Evolutionary conservation across 2,888 invertebrate species (phyloP).

Genomic region (Ligdia adustata): DNA sequence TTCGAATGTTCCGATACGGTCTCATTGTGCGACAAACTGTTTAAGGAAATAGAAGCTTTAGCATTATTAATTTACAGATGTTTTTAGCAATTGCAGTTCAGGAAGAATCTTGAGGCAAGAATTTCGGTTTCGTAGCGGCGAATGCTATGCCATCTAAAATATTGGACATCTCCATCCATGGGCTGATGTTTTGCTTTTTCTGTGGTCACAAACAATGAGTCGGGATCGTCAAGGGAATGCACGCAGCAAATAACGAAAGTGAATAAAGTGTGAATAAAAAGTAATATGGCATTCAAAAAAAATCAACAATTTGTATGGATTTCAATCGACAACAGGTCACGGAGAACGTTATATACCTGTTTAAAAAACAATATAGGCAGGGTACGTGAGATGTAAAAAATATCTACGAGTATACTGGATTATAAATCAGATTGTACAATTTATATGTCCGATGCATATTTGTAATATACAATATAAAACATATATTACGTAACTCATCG

Average conservation of each 20-base stretch:
- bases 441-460: too few species aligned
- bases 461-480: too few species aligned
- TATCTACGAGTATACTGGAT: too few species aligned
- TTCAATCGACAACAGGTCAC: too few species aligned
- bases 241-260: conserved; percentile 47
- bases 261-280: not conserved
- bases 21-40: conserved; percentile 49
- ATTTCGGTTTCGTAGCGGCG: conserved; percentile 79
- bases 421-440: too few species aligned
- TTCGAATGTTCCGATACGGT: conserved; percentile 68
- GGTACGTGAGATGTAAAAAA: too few species aligned
- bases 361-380: too few species aligned
- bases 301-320: not conserved
- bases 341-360: too few species aligned
- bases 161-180: conserved; percentile 83
- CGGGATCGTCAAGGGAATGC: conserved; percentile 79
- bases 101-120: conserved; percentile 69
- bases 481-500: too few species aligned
- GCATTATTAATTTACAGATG: conserved; percentile 52
- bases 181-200: conserved; percentile 78
- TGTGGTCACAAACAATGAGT: conserved; percentile 79
- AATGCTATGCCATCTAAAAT: conserved; percentile 84
- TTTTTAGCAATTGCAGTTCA: conserved; percentile 45
- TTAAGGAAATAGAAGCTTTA: conserved; percentile 61
- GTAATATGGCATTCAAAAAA: not conserved